Base-by-base conservation (phyloP, 2,888 invertebrate species). In the Aromia moschata region DNA sequence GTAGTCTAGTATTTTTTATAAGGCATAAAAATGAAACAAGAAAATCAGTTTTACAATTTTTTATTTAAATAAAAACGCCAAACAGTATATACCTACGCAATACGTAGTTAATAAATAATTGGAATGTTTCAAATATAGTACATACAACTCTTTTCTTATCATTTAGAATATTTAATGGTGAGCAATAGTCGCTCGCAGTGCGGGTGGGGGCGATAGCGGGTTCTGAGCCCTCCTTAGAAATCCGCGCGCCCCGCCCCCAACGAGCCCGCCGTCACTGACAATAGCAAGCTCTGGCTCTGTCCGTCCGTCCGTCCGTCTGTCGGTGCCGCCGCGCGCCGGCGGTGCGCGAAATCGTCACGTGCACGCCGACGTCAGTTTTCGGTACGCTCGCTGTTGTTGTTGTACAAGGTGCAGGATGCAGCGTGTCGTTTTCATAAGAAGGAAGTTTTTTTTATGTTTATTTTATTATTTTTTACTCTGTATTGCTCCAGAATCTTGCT, bases 61-160 rank as follows among this genome's bases (percentile, higher is more conserved):
- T 78, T 77, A 77, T 78, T 80, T 70, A 80, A 80, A 80, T 80
- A 80, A 81, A 81, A 81, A 80, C 80, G 80, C 79, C 80, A 80
- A 81, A 80, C 79, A 80, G 77, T 80, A 79, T 79, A 77, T 79
- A 78, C 70, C 78, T 80, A 80, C 80, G 79, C 76, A 71, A 74
- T 77, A 77, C 79, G 80, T 80, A 80, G 78, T 79, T 69, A 72
- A 71, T 74, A 75, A 75, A 76, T 75, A 74, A 75, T 74, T 73
- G 72, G 70, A 75, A 74, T 73, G 70, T 72, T 76, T 77, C 75
- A 77, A 78, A 79, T 80, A 80, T 79, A 79, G 74, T 80, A 80
- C 78, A 80, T 80, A 79, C 74, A 79, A 79, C 78, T 79, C 74
- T 75, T 77, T 72, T 74, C 77, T 79, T 79, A 78, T 80, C 77